Evolutionary conservation across 2,113 vertebrate species (phyloP).

Genomic region (Psittacus erithacus): DNA sequence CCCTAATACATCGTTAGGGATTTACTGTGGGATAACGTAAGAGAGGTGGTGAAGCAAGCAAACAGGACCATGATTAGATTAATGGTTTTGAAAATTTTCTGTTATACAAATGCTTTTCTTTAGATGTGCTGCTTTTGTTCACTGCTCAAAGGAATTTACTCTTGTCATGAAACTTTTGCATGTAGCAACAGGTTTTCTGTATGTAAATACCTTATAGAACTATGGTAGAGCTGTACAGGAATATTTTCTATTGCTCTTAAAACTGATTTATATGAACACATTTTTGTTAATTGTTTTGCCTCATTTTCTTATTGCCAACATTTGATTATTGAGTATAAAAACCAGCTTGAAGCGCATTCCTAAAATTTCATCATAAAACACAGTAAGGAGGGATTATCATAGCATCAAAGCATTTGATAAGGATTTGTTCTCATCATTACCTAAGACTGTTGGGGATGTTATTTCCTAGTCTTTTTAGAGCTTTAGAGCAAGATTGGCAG

Average conservation of each 20-base stretch:
- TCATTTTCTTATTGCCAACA: not conserved
- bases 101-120: not conserved
- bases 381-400: not conserved
- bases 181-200: not conserved
- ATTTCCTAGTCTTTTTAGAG: not conserved
- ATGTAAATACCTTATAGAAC: not conserved
- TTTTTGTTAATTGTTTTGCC: not conserved
- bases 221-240: not conserved
- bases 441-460: not conserved
- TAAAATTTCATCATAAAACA: not conserved
- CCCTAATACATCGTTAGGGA: not conserved
- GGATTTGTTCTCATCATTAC: not conserved
- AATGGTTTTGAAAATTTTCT: not conserved
- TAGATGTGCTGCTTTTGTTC: not conserved
- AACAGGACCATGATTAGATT: not conserved
- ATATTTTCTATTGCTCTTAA: not conserved
- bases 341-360: not conserved
- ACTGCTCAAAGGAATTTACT: not conserved
- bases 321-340: not conserved
- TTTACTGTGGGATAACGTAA: not conserved
- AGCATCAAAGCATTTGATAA: not conserved
- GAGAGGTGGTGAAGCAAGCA: not conserved
- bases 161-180: not conserved
- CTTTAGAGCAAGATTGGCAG: not conserved
- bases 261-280: not conserved